Evolutionary conservation across 2,113 vertebrate genomes (phyloP), one percentile per base, ranked within the genome.

Genomic region (Bos javanicus): DNA sequence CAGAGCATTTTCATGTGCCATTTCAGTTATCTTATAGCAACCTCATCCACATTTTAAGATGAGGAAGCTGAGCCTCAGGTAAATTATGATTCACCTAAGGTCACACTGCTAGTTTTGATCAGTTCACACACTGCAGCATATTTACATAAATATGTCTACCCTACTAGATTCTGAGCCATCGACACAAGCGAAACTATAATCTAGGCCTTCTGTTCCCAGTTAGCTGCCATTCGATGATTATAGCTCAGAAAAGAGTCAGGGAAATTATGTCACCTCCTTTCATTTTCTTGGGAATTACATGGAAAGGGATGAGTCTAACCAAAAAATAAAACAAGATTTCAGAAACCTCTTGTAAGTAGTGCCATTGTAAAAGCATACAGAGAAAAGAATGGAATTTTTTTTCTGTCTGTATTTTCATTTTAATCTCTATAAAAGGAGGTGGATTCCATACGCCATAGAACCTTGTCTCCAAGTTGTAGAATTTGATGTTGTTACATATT

Each of bases 91-190:
- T 46, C 30, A 26, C 52, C 76, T 26, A 1, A 90, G 50, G 91
- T 81, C 59, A 33, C 26, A 33, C 21, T 15, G 36, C 57, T 52
- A 12, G 30, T 39, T 50, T 56, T 7, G 6, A 5, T 59, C 52
- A 4, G 1, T 43, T 43, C 83, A 17, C n/a, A 16, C 33, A 6
- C 9, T 3, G 5, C 21, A 17, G 0, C n/a, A 0, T 48, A 2
- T 30, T 48, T 84, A 8, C 28, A 81, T 56, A 30, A 13, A 5
- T n/a, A 5, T 48, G 8, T 50, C 46, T 64, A 9, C 46, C 46
- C 36, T 8, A 0, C 33, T 21, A 11, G 30, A 30, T 52, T 94
- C 48, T 36, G 46, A 87, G 33, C 59, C 19, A 0, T n/a, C 4
- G 14, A 39, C 43, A n/a, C 48, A 59, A 28, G 48, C 60, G 2